These are phyloP conservation scores for Nerophis lumbriciformis DNA, from an alignment of 2,113 vertebrate genomes.

Conservation along the genomic window DNA sequence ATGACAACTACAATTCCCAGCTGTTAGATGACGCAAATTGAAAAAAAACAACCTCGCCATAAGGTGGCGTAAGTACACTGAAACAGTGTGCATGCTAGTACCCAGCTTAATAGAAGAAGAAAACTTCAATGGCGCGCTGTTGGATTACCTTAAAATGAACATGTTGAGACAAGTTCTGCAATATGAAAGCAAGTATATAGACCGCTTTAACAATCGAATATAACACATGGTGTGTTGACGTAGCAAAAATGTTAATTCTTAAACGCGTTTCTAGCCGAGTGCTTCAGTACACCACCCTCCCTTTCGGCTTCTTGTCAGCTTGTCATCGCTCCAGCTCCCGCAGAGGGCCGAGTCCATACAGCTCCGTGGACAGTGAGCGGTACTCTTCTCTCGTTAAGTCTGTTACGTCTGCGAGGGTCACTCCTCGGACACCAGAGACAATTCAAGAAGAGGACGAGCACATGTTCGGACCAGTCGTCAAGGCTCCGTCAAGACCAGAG, in stretches of 20 bases:
- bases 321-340: conserved; percentile 45
- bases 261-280: conserved; percentile 29
- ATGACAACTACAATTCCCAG: conserved; percentile 43
- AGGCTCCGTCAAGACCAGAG: conserved; percentile 38
- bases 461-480: conserved; percentile 77
- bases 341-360: conserved; percentile 80
- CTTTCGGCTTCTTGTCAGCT: conserved; percentile 55
- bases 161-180: conserved; percentile 32
- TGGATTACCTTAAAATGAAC: conserved; percentile 1
- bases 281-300: conserved; percentile 31
- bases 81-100: too few relatives aligned
- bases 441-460: conserved; percentile 75
- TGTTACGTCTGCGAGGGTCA: conserved; percentile 73
- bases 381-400: conserved; percentile 81
- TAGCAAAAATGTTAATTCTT: conserved; percentile 48
- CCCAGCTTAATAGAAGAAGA: background rate
- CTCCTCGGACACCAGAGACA: conserved; percentile 74
- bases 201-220: background rate
- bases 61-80: background rate
- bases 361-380: conserved; percentile 75
- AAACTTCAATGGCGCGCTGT: background rate
- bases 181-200: background rate
- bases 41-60: background rate
- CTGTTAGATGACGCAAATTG: conserved; percentile 9
- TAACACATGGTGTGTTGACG: too few relatives aligned